Base-by-base conservation (phyloP, 2,888 invertebrate genomes). In the Platynereis dumerilii region DNA sequence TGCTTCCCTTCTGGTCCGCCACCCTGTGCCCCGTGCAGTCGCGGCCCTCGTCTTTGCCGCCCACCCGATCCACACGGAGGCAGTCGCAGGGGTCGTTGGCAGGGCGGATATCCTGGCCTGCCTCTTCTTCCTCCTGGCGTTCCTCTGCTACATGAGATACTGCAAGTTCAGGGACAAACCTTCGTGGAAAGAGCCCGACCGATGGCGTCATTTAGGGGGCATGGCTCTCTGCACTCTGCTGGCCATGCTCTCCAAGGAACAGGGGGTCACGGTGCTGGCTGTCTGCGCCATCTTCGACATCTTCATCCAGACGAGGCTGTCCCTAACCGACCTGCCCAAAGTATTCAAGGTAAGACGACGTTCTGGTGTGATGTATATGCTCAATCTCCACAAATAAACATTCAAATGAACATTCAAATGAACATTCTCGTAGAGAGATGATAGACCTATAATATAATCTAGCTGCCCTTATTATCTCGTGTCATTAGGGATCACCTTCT, bases 61-160 rank as follows among this genome's bases (percentile, higher is more conserved):
- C 1, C 97, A 98, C 86, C 97, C 97, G 17, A 91, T 98, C 76
- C 97, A 97, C 86, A 93, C 94, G 2, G 98, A 98, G 85, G 96
- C 97, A 0, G 96, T 97, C 39, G 94, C 96, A 0, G 95, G 77
- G 66, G 70, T 83, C 58, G 97, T 98, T 17, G 98, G 98, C 1
- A 88, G 97, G 64, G 96, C 97, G 1, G 98, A 98, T 84, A 87
- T 97, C 53, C 91, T 94, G 28, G 93, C 96, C 17, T 94, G 94
- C 82, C 90, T 94, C 77, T 91, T 95, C 84, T 95, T 94, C 84
- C 89, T 96, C 68, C 86, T 93, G 69, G 91, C 95, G 74, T 91
- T 96, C 81, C 87, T 95, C 76, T 88, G 91, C 59, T 97, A 96
- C 85, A 89, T 90, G 77, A 70, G 74, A 58, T 83, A 81, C 70